Conservation (phyloP, 2,113 vertebrate species). For the Eulemur macaco region DNA sequence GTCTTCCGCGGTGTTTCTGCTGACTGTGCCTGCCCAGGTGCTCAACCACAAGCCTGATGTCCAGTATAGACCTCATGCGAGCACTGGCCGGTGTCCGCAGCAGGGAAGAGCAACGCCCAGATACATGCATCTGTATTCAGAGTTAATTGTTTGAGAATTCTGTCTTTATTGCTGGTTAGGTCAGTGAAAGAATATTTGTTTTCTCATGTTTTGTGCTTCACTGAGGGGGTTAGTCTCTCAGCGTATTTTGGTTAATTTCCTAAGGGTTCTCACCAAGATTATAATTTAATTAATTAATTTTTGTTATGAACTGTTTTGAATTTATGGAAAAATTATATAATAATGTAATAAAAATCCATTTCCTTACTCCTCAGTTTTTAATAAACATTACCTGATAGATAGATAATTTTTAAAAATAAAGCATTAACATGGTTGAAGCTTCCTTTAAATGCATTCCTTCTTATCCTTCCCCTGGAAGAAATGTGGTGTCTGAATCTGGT, state of each 20-base stretch:
- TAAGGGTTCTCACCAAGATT: not conserved
- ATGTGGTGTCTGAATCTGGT: not conserved
- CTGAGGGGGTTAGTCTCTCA: not conserved
- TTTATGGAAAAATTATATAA: slow-evolving; percentile 11
- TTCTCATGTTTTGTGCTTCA: not conserved
- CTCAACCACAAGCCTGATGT: not conserved
- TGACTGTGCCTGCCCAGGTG: not conserved
- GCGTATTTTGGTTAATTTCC: slow-evolving; percentile 4
- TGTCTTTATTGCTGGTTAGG: not conserved
- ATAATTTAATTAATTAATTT: not conserved
- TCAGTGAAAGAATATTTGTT: not conserved
- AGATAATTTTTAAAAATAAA: not conserved
- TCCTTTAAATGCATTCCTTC: not conserved
- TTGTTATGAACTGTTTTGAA: not conserved
- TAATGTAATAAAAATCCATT: not conserved
- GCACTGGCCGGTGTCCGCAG: not conserved
- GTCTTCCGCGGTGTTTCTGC: not conserved
- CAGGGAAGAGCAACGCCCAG: not conserved
- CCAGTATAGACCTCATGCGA: not conserved
- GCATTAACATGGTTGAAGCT: not conserved
- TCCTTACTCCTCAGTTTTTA: not conserved
- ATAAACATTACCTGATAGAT: not conserved
- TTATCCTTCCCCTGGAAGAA: not conserved
- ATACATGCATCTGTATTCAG: not conserved
- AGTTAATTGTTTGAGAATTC: not conserved